Evolutionary conservation across 2,888 invertebrate species (phyloP), one percentile per base, ranked within the genome.

Genomic region (Lapara coniferarum): DNA sequence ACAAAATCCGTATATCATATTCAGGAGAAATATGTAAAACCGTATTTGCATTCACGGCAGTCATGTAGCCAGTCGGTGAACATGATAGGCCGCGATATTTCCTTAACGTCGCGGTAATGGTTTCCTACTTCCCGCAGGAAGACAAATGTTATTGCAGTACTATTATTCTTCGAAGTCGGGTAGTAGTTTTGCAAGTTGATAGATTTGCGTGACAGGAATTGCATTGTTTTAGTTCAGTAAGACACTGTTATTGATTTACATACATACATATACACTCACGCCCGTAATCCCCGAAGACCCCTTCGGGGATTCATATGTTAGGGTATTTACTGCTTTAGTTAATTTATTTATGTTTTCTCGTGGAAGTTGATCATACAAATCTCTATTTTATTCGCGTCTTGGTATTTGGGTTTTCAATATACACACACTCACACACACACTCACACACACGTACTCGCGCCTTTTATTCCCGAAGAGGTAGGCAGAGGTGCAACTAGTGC

Each of bases 131-230:
- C 63, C 63, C 49, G 13, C 16, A 49, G 63, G 49, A 63, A 63
- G 63, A 63, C 49, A 46, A 63, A 63, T 49, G 63, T 63, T 63
- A 63, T 49, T 63, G 13, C 46, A 16, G 16, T 13, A 49, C 19
- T 63, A 63, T 63, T 63, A 63, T 63, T 63, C 59, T 46, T 63
- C 19, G 63, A 25, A 12, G 63, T 49, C 46, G 63, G 49, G 63
- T 63, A 49, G 44, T 19, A 13, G 16, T 63, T 63, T 46, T 16
- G 6, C 49, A 12, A 10, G 19, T 49, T 63, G 63, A 49, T 63
- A 12, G 63, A 46, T 49, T 63, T 30, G 10, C 16, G 13, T 10
- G 46, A 13, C 44, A 49, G 59, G n/a, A 46, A 19, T 19, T 49
- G 16, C 44, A 59, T 63, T 63, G 5, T 63, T 13, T 19, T 19